Conservation (phyloP, 2,113 vertebrate species). For the Sander lucioperca region DNA sequence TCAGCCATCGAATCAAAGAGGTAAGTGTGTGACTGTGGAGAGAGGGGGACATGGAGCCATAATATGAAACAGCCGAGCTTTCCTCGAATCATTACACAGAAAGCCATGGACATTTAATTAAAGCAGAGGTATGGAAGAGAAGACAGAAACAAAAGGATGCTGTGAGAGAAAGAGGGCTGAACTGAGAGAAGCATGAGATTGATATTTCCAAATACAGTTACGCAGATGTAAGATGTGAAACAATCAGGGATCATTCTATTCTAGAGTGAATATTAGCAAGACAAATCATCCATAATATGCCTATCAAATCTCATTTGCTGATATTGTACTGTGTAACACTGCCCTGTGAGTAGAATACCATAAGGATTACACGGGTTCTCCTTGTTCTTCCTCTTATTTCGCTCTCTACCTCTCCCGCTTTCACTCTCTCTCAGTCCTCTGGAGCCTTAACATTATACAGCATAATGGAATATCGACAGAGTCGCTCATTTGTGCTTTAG, state of each 20-base stretch:
- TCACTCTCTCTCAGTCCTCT: conserved; percentile 50
- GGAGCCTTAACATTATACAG: conserved; percentile 67
- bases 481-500: conserved; percentile 63
- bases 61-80: conserved; percentile 23
- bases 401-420: conserved; percentile 32
- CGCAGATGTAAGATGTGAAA: conserved; percentile 49
- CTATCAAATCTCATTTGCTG: conserved; percentile 72
- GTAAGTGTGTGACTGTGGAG: conserved; percentile 23
- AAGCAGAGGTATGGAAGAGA: conserved; percentile 24
- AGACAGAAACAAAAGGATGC: conserved; percentile 19
- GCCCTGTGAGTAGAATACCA: conserved; percentile 49
- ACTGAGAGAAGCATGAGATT: conserved; percentile 20
- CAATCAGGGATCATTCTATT: conserved; percentile 46
- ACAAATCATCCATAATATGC: conserved; percentile 60
- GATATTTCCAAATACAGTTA: conserved; percentile 51
- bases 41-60: conserved; percentile 3
- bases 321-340: conserved; percentile 46
- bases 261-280: conserved; percentile 54
- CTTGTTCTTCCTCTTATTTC: conserved; percentile 48
- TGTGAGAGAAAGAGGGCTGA: conserved; percentile 6
- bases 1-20: conserved; percentile 33
- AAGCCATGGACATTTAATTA: conserved; percentile 13
- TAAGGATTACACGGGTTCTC: conserved; percentile 63
- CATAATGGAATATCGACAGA: conserved; percentile 75
- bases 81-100: conserved; percentile 51